Evolutionary conservation across 2,888 invertebrate genomes (phyloP).

Genomic region (Caenorhabditis panamensis): DNA sequence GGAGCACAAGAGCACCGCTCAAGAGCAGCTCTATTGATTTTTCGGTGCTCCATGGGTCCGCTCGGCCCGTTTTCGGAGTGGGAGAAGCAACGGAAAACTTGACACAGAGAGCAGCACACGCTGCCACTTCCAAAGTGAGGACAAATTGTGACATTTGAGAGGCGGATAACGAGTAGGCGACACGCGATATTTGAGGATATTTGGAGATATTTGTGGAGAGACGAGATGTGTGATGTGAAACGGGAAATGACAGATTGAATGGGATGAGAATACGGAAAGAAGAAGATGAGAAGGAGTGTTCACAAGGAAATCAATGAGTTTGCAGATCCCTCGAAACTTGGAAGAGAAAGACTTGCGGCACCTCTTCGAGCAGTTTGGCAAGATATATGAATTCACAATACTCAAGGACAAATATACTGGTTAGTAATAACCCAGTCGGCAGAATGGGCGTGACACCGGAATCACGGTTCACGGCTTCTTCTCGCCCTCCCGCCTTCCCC

Average conservation of each 20-base stretch:
- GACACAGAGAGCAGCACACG: too few relatives aligned
- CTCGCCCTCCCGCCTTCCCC: background rate
- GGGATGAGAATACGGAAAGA: too few relatives aligned
- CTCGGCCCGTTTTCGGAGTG: too few relatives aligned
- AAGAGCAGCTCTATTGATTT: too few relatives aligned
- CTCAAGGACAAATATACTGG: conserved; percentile 93
- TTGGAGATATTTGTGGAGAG: background rate
- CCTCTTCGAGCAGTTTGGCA: conserved; percentile 93
- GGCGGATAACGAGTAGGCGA: conserved; percentile 2
- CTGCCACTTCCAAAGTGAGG: background rate
- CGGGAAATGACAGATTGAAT: too few relatives aligned
- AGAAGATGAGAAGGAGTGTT: too few relatives aligned
- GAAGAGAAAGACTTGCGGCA: conserved; percentile 91
- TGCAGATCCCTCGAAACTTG: conserved; percentile 91
- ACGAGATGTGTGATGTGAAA: background rate
- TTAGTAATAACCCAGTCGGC: too few relatives aligned
- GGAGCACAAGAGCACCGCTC: too few relatives aligned
- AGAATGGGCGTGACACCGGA: conserved; percentile 33
- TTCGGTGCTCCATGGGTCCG: too few relatives aligned
- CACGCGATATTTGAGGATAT: background rate
- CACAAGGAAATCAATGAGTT: too few relatives aligned
- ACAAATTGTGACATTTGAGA: conserved; percentile 5
- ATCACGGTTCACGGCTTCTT: conserved; percentile 25
- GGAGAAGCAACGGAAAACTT: too few relatives aligned
- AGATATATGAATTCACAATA: conserved; percentile 94